Conservation (phyloP, 35 echinoderm and acorn worm genomes). For the Apostichopus parvimensis region DNA sequence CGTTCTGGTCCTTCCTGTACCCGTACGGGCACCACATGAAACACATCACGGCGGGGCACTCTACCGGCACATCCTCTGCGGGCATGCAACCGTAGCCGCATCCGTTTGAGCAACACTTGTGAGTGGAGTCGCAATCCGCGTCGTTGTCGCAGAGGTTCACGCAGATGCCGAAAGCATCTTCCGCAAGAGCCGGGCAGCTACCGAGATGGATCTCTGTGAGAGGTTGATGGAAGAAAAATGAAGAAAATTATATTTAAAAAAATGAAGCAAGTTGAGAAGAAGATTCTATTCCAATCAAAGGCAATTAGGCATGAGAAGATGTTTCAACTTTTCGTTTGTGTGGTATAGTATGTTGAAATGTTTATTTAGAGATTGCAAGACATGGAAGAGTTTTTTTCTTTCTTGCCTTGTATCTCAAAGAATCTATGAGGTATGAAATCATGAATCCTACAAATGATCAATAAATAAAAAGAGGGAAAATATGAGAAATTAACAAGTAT, state of each 20-base stretch:
- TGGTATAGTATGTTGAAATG: no score
- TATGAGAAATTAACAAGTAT: no score
- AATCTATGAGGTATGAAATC: no score
- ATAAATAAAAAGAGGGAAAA: no score
- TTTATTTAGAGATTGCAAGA: no score
- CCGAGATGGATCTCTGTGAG: slow-evolving; percentile 45
- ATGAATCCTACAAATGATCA: no score
- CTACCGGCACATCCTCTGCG: slow-evolving; percentile 19
- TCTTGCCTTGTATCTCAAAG: no score
- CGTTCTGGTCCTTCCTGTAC: slow-evolving; percentile 57
- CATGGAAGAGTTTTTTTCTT: no score
- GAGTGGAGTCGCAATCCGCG: slow-evolving; percentile 25
- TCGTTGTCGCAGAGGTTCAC: slow-evolving; percentile 58
- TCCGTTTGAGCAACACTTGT: slow-evolving; percentile 77
- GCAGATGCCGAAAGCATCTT: slow-evolving; percentile 45
- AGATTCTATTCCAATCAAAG: no score
- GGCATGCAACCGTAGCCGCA: slow-evolving; percentile 59
- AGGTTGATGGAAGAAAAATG: not conserved
- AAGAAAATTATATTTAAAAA: not conserved
- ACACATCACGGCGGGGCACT: slow-evolving; percentile 66
- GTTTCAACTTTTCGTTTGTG: no score
- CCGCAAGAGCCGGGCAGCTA: slow-evolving; percentile 46
- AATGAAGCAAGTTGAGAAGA: no score
- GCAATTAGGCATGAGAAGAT: no score
- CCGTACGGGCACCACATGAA: slow-evolving; percentile 76